Percentiles rank a stretch among this genome's conserved stretches.
phyloP scores from a whole-genome alignment of 2,113 vertebrate genomes.

The Rhabdomys dilectus region DNA sequence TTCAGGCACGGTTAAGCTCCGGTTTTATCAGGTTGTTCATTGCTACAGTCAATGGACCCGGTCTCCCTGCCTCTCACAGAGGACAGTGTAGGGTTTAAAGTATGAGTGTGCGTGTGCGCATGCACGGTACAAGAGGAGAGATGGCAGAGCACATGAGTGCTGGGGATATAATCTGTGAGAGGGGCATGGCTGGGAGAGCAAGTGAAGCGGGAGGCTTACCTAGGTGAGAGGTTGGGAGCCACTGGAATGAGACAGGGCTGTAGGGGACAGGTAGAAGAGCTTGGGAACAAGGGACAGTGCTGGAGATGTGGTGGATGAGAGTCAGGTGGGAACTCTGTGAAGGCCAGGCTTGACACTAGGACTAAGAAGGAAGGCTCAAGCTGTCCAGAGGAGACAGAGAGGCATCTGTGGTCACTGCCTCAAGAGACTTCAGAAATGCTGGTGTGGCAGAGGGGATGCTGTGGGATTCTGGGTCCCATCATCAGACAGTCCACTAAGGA shows the following conservation, averaged over 20 bases:
- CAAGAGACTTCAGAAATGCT: background rate
- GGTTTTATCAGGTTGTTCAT: background rate
- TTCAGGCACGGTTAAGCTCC: too few species aligned
- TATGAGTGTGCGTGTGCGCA: background rate
- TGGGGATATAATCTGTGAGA: background rate
- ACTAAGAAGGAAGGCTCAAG: background rate
- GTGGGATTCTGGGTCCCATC: background rate
- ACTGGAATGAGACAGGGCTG: background rate
- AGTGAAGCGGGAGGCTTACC: background rate
- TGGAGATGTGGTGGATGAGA: background rate
- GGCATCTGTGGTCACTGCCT: background rate
- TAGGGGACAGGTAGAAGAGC: background rate
- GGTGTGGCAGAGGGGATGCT: too few species aligned
- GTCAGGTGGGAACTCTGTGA: background rate
- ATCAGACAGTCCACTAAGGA: background rate
- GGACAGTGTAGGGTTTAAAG: background rate
- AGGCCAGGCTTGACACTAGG: background rate
- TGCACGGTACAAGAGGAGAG: background rate
- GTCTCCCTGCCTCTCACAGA: background rate
- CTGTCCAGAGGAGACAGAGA: conserved; percentile 28
- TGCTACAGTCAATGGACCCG: too few species aligned
- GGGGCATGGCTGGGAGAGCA: background rate
- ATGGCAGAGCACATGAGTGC: background rate
- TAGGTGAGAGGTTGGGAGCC: background rate
- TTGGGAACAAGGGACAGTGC: background rate